Base-by-base conservation (phyloP, 2,888 invertebrate species). In the Ptilodon capucinus region DNA sequence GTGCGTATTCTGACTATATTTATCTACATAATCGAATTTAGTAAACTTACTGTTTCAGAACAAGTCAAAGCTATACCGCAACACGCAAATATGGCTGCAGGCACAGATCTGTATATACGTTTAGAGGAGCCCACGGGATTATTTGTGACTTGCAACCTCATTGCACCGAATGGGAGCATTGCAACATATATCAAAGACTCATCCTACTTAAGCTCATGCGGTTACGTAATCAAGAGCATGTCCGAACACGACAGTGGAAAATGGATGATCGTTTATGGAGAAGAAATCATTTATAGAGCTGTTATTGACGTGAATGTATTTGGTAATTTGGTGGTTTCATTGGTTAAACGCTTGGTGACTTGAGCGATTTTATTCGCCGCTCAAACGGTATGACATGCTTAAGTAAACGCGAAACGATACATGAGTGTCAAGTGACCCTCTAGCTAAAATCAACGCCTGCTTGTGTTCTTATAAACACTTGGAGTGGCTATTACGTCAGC, bases 181-280 rank as follows among this genome's bases (percentile, higher is more conserved):
- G 57, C 56, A 6, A 34, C 44, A 4, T 40, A 54, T 21, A 62
- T 63, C 30, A 52, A 67, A 14, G 81, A 84, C 46, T 30, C 52
- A 2, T 48, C 61, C 36, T 65, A 74, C 39, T 28, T 42, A 9
- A 47, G 68, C 6, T 54, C 54, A 0, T 89, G 89, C 52, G 81
- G 81, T 11, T 88, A 66, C 44, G 66, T 80, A 30, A 65, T 83
- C 0, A 68, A 45, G 19, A 59, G 67, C 35, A 66, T 82, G 1
- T 57, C 50, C 8, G 38, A 34, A 9, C 43, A 21, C 6, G 70
- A 81, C 17, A 56, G 45, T 46, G 88, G 89, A 42, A 46, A 42
- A 13, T 89, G 87, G 86, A 54, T 64, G 30, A 86, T 89, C 40
- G 54, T 60, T 1, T 85, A 76, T 51, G 86, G 83, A 50, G 54